Base-by-base conservation (phyloP, 2,888 invertebrate species). In the Platerodrilus igneus region DNA sequence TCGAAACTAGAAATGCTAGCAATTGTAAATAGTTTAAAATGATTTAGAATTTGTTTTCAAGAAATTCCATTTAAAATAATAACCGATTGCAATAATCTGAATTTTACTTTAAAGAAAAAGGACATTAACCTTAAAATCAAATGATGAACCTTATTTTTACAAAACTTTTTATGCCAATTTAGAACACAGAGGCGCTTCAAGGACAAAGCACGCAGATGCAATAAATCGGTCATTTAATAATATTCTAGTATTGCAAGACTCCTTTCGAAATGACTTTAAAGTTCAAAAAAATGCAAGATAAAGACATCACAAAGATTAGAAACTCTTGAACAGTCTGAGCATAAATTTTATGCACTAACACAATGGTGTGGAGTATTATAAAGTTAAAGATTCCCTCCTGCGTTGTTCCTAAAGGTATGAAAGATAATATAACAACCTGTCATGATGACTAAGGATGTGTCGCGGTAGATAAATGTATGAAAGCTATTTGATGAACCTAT, bases 381-480 rank as follows among this genome's bases (percentile, higher is more conserved):
- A 36, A 18, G 9, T 6, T 13, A 35, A 33, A 15, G 32, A 26
- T 3, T 21, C 35, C 15, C 18, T 47, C 17, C 19, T 44, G 16
- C 54, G 47, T 39, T 37, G 47, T 55, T 8, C 57, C 57, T 2
- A 10, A 37, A 14, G 39, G 33, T n/a, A 52, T 58, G 51, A 51
- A 55, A 37, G 21, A 41, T 4, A 51, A 52, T 31, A 39, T 57
- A 11, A 37, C 46, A 17, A 39, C 41, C 2, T 37, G 39, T 10
- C 59, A 59, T 47, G 58, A 61, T 23, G 35, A 51, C 15, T 40
- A 53, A 11, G 56, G 58, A 34, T 63, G 63, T 44, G 30, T 57
- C 27, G 60, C 59, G 6, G n/a, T 17, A 11, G 15, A 18, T 2
- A 36, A 36, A 9, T 16, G 15, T 9, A 3, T 10, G 2, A 28